These are phyloP conservation scores for Phengaris alcon DNA, from an alignment of 2,888 invertebrate species.

Conservation along the genomic window DNA sequence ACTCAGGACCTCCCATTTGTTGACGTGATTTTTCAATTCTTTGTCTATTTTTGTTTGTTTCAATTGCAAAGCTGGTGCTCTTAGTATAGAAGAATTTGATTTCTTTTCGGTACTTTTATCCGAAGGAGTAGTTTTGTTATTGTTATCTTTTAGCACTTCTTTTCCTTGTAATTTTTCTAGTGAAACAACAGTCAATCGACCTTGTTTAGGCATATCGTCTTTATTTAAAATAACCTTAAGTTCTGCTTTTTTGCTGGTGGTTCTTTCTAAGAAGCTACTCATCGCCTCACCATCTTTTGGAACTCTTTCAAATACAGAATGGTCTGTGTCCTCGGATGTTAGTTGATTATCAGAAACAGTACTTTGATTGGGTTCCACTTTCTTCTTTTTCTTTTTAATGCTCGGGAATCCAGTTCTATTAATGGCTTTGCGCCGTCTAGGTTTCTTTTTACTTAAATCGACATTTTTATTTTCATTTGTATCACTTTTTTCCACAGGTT, in stretches of 20 bases:
- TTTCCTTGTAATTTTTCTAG: slow-evolving; percentile 81
- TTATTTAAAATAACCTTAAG: slow-evolving; percentile 73
- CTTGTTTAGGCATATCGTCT: slow-evolving; percentile 74
- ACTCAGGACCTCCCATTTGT: slow-evolving; percentile 80
- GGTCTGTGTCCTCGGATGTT: slow-evolving; percentile 67
- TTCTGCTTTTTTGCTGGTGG: slow-evolving; percentile 68
- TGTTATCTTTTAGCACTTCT: slow-evolving; percentile 52
- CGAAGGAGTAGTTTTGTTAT: slow-evolving; percentile 46
- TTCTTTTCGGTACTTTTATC: slow-evolving; percentile 54
- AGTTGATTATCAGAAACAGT: slow-evolving; percentile 59
- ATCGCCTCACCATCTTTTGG: slow-evolving; percentile 84
- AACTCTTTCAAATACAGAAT: slow-evolving; percentile 82
- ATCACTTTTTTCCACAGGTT: slow-evolving; percentile 53
- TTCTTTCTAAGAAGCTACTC: slow-evolving; percentile 82
- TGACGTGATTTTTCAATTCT: slow-evolving; percentile 64
- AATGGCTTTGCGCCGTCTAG: slow-evolving; percentile 86
- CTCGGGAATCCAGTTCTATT: slow-evolving; percentile 94
- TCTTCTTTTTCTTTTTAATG: slow-evolving; percentile 89
- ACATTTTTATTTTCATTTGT: slow-evolving; percentile 51
- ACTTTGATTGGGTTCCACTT: slow-evolving; percentile 58
- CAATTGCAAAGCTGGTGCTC: slow-evolving; percentile 68
- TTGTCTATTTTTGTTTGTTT: slow-evolving; percentile 67
- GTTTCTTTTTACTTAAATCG: slow-evolving; percentile 64
- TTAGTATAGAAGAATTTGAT: slow-evolving; percentile 59
- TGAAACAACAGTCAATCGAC: slow-evolving; percentile 80